Evolutionary conservation across 2,797 vertebrate species (phyloP), one percentile per base, ranked within the genome.

Genomic region (Acanthornis magna): DNA sequence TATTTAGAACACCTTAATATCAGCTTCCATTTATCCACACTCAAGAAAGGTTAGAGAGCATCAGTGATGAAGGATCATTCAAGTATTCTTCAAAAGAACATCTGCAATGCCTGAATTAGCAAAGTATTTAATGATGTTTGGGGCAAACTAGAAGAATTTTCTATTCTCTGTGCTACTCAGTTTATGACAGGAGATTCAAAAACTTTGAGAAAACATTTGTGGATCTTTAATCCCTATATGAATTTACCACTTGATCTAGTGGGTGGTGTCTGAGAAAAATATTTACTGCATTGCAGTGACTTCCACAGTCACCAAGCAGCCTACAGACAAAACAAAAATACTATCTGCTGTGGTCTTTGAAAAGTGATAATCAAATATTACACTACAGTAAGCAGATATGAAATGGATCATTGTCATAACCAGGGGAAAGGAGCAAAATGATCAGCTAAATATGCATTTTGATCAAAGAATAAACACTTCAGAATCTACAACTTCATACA

Each of bases 361-460:
- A 95, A 96, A 76, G 14, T 89, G 75, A 76, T 86, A 73, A 81
- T 86, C 23, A 68, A 92, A 68, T 51, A 74, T 54, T 92, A 71
- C 27, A 62, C 42, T 65, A 29, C 25, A 61, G 45, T 25, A 79
- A 34, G 14, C 38, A 80, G 50, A 77, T 70, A 85, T 54, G 13
- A 86, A 93, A 90, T 38, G 5, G 23, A 25, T 83, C 53, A 38
- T 88, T 60, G 42, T 42, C 22, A 70, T 47, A 83, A 63, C 16
- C 38, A 38, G 29, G 40, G 27, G 32, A 48, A 80, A 93, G 62
- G 13, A 53, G 16, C 47, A 43, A 61, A 78, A 5, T 15, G 3
- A 57, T 55, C 51, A 21, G 13, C 26, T 86, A 79, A 90, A 79
- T 40, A 77, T 8, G 42, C 13, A 50, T 79, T 85, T 93, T 76